A percentile compares a stretch with the other conserved stretches of the same genome.
phyloP scores from a whole-genome alignment of 2,113 vertebrate genomes.

The Platichthys stellatus region DNA sequence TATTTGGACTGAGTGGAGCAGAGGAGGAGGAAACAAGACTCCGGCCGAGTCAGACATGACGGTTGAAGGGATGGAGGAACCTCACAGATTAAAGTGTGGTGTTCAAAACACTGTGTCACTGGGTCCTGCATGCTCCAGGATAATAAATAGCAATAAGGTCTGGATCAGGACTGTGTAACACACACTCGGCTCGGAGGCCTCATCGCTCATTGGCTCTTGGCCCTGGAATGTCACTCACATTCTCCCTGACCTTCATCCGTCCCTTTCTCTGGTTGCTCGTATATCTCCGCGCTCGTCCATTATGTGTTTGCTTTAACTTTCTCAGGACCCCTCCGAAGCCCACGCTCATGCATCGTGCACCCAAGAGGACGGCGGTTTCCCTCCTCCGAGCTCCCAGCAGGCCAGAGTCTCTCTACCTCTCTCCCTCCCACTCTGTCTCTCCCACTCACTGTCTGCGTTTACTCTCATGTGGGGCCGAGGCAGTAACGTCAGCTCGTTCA shows the following conservation, averaged over 20 bases:
- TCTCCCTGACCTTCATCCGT: conserved; percentile 63
- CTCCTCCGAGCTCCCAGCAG: conserved; percentile 26
- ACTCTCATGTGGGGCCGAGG: conserved; percentile 57
- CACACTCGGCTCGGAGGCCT: conserved; percentile 54
- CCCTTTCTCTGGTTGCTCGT: conserved; percentile 61
- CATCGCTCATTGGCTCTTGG: conserved; percentile 58
- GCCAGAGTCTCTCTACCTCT: conserved; percentile 55
- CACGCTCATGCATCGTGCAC: conserved; percentile 59
- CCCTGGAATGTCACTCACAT: conserved; percentile 71
- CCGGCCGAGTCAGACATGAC: conserved; percentile 19
- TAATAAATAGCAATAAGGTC: conserved; percentile 56
- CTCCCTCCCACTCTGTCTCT: conserved; percentile 69
- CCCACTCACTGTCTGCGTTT: conserved; percentile 77
- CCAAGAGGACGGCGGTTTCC: conserved; percentile 65
- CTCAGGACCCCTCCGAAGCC: conserved; percentile 69
- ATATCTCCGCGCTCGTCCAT: conserved; percentile 57
- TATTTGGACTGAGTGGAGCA: conserved; percentile 57
- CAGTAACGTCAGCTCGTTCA: conserved; percentile 46
- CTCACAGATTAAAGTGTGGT: neutral
- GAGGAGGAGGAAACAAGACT: conserved; percentile 30
- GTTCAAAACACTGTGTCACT: conserved; percentile 20
- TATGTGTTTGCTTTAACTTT: conserved; percentile 80
- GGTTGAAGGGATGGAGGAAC: conserved; percentile 16
- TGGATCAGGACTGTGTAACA: conserved; percentile 57
- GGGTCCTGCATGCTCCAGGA: conserved; percentile 30